phyloP scores from a whole-genome alignment of 2,113 vertebrate species.

The Tyto alba region DNA sequence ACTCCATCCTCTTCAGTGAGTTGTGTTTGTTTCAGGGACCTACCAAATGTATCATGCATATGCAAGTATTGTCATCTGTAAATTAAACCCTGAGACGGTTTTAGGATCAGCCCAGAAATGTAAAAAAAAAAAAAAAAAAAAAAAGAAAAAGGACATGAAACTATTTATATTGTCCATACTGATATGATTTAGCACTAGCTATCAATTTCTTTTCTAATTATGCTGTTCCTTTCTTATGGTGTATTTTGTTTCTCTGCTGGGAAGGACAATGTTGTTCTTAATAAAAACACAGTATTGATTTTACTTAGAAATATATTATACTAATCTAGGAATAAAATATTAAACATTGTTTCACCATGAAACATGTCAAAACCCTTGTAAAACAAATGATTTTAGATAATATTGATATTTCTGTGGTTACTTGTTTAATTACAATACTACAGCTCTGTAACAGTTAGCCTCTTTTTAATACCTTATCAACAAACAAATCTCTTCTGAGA shows the following conservation, averaged over 20 bases:
- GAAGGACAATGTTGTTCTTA: neutral
- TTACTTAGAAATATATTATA: slow-evolving; percentile 4
- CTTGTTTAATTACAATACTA: neutral
- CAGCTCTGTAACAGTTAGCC: neutral
- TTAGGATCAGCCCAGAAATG: neutral
- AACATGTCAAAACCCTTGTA: neutral
- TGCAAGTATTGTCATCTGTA: neutral
- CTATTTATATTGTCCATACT: neutral
- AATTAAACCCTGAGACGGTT: neutral
- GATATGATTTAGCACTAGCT: neutral
- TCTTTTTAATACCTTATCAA: neutral
- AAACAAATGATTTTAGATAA: neutral
- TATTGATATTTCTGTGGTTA: neutral
- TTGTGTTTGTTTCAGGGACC: neutral
- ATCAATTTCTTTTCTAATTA: neutral
- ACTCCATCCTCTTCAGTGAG: neutral
- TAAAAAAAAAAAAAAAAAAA: rapidly evolving
- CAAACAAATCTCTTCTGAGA: neutral
- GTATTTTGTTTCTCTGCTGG: neutral
- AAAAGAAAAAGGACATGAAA: rapidly evolving
- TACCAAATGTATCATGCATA: neutral
- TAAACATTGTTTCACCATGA: neutral
- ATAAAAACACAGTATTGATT: slow-evolving; percentile 13
- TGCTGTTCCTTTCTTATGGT: neutral
- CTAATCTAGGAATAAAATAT: neutral